Evolutionary conservation across 2,797 vertebrate genomes (phyloP).

Genomic region (Pangasius mekongensis): DNA sequence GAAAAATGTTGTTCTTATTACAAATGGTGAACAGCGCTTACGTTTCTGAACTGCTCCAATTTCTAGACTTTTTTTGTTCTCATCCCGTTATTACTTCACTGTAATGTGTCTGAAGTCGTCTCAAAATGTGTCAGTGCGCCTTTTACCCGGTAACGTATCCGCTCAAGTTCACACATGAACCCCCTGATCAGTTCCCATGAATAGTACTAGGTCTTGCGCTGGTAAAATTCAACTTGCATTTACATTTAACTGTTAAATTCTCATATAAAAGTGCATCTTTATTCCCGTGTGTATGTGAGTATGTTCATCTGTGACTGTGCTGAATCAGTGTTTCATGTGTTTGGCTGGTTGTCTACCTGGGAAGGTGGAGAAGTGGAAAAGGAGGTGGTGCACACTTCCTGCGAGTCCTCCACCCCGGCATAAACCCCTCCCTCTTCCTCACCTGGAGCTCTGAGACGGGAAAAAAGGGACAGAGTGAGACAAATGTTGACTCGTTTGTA

Average conservation of each 20-base stretch:
- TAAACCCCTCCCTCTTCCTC: slow-evolving; percentile 84
- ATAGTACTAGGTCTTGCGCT: background rate
- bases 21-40: background rate
- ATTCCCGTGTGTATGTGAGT: background rate
- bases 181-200: background rate
- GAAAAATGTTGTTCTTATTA: background rate
- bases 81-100: background rate
- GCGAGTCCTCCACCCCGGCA: slow-evolving; percentile 91
- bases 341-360: slow-evolving; percentile 78
- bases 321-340: background rate
- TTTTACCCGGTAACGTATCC: background rate
- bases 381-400: slow-evolving; percentile 96
- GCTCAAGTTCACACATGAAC: background rate
- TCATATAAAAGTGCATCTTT: background rate
- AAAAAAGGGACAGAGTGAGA: background rate
- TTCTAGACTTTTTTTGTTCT: background rate
- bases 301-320: background rate
- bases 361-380: slow-evolving; percentile 98
- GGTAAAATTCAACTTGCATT: background rate
- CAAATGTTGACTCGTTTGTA: background rate
- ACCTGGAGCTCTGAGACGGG: slow-evolving; percentile 75
- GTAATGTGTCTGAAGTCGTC: background rate
- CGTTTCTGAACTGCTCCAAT: background rate
- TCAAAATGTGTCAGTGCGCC: background rate
- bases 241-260: background rate